Evolutionary conservation across 2,888 invertebrate genomes (phyloP), one percentile per base, ranked within the genome.

Genomic region (Galeruca laticollis): DNA sequence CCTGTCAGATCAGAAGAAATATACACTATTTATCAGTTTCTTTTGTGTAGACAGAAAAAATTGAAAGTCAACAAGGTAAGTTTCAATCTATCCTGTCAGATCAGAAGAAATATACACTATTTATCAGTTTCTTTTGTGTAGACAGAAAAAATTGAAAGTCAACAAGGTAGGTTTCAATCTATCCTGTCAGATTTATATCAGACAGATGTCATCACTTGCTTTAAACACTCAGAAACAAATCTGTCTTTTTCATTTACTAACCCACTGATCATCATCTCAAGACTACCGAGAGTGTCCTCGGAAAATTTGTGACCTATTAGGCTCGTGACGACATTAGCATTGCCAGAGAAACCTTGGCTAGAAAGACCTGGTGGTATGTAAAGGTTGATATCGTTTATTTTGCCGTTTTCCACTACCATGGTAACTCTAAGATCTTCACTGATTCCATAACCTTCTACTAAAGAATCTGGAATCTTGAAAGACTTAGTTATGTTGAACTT

Each of bases 401-500:
- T 87, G 10, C 93, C 93, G 35, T 89, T 87, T 73, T 90, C 88
- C 1, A 93, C 91, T 4, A 88, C 87, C 85, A 93, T 88, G 59
- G 88, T 90, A 71, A 93, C 89, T 69, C 88, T 87, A 13, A 92
- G 83, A 72, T 89, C 88, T 75, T 89, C 77, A 83, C 79, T 81
- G 82, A 82, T 72, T 81, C 87, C 76, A 84, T 84, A 2, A 85
- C 86, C 73, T 52, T 65, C 68, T 13, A 88, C 83, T n/a, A 89
- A 81, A 71, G 86, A 87, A 0, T 84, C 82, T 0, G 91, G 90
- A 2, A 92, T 87, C 5, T 89, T 88, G 82, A 93, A 89, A 0
- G 89, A 85, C 40, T 91, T 89, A 70, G 89, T 89, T 18, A 95
- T 91, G 0, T 89, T 89, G 84, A 97, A 97, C 75, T 91, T 90